phyloP scores from a whole-genome alignment of 2,113 vertebrate genomes.

The Pseudorhombus dupliciocellatus region DNA sequence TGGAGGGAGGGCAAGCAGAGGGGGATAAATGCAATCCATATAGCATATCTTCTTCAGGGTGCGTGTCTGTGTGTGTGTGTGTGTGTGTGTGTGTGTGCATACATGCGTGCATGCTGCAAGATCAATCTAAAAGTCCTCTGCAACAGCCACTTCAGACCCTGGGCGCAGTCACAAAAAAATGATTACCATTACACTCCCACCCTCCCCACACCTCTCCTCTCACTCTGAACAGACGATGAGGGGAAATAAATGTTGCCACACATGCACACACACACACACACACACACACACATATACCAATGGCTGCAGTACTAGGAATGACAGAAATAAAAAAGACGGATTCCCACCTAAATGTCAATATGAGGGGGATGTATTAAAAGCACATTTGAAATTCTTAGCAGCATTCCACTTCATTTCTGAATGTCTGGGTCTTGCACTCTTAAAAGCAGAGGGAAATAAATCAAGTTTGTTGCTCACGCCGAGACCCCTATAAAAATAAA shows the following conservation, averaged over 20 bases:
- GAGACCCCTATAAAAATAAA: slow-evolving; percentile 81
- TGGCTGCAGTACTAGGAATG: slow-evolving; percentile 68
- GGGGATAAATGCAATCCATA: slow-evolving; percentile 77
- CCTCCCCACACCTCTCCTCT: slow-evolving; percentile 65
- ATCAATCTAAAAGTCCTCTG: slow-evolving; percentile 81
- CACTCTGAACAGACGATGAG: slow-evolving; percentile 76
- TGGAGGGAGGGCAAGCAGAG: slow-evolving; percentile 65
- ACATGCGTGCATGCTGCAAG: slow-evolving; percentile 50
- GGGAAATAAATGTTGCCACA: slow-evolving; percentile 76
- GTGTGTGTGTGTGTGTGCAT: slow-evolving; percentile 35
- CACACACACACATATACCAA: slow-evolving; percentile 57
- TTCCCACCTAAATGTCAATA: slow-evolving; percentile 84
- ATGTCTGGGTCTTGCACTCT: slow-evolving; percentile 82
- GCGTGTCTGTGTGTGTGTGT: slow-evolving; percentile 42
- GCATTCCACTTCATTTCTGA: slow-evolving; percentile 80
- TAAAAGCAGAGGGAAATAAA: slow-evolving; percentile 82
- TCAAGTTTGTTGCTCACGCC: slow-evolving; percentile 77
- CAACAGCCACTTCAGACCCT: slow-evolving; percentile 79
- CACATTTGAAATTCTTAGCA: slow-evolving; percentile 86
- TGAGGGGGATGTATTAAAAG: slow-evolving; percentile 82
- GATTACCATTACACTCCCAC: slow-evolving; percentile 79
- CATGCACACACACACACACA: slow-evolving; percentile 46
- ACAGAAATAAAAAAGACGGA: slow-evolving; percentile 84
- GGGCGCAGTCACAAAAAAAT: slow-evolving; percentile 78
- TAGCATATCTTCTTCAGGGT: slow-evolving; percentile 78